Evolutionary conservation across 1,140 invertebrate species (phyloP), one percentile per base, ranked within the genome.

Genomic region (Sweltsa coloradensis): DNA sequence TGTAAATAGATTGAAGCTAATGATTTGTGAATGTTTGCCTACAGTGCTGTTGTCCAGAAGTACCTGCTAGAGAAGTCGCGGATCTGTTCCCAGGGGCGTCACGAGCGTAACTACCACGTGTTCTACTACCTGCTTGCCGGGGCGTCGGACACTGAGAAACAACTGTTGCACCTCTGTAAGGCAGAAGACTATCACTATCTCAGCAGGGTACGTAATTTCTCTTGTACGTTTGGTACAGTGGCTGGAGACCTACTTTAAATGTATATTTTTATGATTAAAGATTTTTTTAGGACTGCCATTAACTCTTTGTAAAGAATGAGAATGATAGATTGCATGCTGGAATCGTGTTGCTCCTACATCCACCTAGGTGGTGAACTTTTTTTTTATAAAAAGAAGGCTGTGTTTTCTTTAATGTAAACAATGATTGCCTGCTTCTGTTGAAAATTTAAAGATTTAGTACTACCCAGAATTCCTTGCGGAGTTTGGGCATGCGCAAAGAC

Each of bases 21-120:
- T n/a, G n/a, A n/a, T 49, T 45, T 25, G 11, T 16, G 26, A 26
- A 16, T 39, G 13, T 54, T 53, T 62, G 45, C 56, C 70, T 71
- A 34, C 66, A 85, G 91, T 56, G 92, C 93, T 41, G 88, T 94
- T 50, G 92, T 97, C 49, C 92, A 97, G 65, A 96, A 97, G 67
- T 97, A 97, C 69, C 74, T 97, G 23, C 65, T 97, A 57, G 94
- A 97, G 71, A 97, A 97, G 62, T 96, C 92, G 6, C 70, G 94
- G 57, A 97, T 97, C 60, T 87, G 89, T 54, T 85, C 78, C 55
- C 89, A 94, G 68, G 90, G 92, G 18, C 79, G 81, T 50, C 89
- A 92, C 62, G 93, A 97, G 69, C 73, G 91, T 57, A 97, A 97
- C 69, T 97, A 97, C 65, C 93, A 97, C 67, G 92, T 97, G 34